phyloP scores from a whole-genome alignment of 2,113 vertebrate species.

The Xiphias gladius region DNA sequence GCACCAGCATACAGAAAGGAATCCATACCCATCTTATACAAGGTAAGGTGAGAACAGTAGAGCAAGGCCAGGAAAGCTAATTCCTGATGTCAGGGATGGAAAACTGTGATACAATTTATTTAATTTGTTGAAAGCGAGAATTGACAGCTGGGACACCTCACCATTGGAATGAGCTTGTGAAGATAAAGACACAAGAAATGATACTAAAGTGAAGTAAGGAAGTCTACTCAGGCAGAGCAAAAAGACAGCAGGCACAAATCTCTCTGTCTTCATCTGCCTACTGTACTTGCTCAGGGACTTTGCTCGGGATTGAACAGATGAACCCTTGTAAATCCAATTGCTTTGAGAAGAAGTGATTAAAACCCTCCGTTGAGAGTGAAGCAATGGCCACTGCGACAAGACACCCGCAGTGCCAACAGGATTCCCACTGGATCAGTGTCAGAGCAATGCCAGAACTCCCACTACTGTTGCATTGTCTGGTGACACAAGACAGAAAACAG shows the following conservation, averaged over 20 bases:
- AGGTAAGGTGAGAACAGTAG: not conserved
- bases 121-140: not conserved
- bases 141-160: not conserved
- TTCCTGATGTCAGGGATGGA: not conserved
- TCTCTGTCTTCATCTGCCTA: conserved; percentile 38
- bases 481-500: conserved; percentile 59
- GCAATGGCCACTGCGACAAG: conserved; percentile 30
- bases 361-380: conserved; percentile 19
- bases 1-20: not conserved
- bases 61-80: not conserved
- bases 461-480: conserved; percentile 42
- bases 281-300: conserved; percentile 43
- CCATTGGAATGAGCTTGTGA: not conserved
- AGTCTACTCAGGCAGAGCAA: not conserved
- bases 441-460: conserved; percentile 20
- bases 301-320: conserved; percentile 27
- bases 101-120: not conserved
- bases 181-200: not conserved
- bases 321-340: conserved; percentile 29
- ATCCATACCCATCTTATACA: not conserved
- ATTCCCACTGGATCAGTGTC: conserved; percentile 33
- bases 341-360: conserved; percentile 60
- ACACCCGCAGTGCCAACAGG: conserved; percentile 29
- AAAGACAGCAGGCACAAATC: conserved; percentile 3
- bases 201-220: conserved; percentile 8